Evolutionary conservation across 2,888 invertebrate genomes (phyloP).

Genomic region (Andrena bicolor): DNA sequence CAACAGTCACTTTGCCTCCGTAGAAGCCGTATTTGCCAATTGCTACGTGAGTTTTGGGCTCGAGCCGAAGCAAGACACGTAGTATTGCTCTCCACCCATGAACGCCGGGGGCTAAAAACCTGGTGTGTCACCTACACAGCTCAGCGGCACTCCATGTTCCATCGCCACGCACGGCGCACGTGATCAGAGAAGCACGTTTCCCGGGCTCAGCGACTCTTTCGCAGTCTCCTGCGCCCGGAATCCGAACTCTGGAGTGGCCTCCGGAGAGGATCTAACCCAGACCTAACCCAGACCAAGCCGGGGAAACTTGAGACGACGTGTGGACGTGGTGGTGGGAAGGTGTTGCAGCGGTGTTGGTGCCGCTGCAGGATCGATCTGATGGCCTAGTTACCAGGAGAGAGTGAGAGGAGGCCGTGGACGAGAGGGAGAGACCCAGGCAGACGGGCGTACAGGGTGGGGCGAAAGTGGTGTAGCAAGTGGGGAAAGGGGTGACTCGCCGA

Average conservation of each 20-base stretch:
- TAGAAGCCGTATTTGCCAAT: too few relatives aligned
- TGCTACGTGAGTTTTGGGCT: neutral
- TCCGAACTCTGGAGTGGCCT: constrained; percentile 55
- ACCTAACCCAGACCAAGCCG: constrained; percentile 60
- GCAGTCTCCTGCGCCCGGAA: constrained; percentile 29
- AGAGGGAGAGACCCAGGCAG: constrained; percentile 45
- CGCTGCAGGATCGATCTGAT: constrained; percentile 80
- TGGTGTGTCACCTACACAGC: neutral
- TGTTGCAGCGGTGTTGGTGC: constrained; percentile 55
- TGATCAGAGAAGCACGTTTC: constrained; percentile 17
- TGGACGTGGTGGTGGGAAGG: constrained; percentile 75
- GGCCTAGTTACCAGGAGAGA: constrained; percentile 80
- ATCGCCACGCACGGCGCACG: neutral
- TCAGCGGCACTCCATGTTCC: neutral
- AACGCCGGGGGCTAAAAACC: neutral
- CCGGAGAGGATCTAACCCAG: constrained; percentile 58
- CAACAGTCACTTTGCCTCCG: too few relatives aligned
- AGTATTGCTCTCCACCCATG: neutral
- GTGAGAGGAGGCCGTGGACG: constrained; percentile 51
- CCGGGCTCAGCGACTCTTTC: constrained; percentile 11
- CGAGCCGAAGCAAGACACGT: neutral
- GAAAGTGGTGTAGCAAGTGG: constrained; percentile 4
- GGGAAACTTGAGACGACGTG: constrained; percentile 73
- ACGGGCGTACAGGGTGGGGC: constrained; percentile 46
- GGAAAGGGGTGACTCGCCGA: constrained; percentile 5